Percentiles rank a stretch among this genome's conserved stretches.
These are phyloP conservation scores for Chironex yamaguchii DNA, from an alignment of 30 jellyfish, hydroid and myxozoan species.

Conservation along the genomic window DNA sequence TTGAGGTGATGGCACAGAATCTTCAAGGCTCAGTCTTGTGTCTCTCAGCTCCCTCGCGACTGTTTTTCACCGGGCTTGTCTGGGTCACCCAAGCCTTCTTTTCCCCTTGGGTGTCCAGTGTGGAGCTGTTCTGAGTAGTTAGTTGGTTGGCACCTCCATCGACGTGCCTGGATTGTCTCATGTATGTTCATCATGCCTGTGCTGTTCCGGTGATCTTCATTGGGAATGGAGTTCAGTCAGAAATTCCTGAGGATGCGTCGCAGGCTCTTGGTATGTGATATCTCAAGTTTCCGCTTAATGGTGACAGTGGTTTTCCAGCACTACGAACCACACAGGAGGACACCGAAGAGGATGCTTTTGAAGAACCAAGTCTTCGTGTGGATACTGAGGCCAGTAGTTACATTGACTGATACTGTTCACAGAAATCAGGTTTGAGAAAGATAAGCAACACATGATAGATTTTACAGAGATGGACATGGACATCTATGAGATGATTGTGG, in stretches of 20 bases:
- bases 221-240: neutral
- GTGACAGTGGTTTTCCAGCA: slow-evolving; percentile 2
- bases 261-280: neutral
- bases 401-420: too few relatives aligned
- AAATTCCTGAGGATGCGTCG: neutral
- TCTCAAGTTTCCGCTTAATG: neutral
- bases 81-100: neutral
- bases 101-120: neutral
- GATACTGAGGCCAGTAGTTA: neutral
- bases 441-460: too few relatives aligned
- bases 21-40: neutral
- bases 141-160: too few relatives aligned
- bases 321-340: neutral
- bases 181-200: neutral
- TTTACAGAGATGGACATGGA: too few relatives aligned
- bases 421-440: too few relatives aligned
- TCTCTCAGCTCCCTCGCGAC: neutral
- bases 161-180: neutral
- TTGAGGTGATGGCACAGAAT: neutral
- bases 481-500: too few relatives aligned
- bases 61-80: neutral
- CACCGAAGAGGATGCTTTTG: neutral
- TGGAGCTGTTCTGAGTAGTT: too few relatives aligned
- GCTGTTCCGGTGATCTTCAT: neutral
- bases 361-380: neutral